phyloP scores from a whole-genome alignment of 2,113 vertebrate genomes.

The Sorex fumeus region DNA sequence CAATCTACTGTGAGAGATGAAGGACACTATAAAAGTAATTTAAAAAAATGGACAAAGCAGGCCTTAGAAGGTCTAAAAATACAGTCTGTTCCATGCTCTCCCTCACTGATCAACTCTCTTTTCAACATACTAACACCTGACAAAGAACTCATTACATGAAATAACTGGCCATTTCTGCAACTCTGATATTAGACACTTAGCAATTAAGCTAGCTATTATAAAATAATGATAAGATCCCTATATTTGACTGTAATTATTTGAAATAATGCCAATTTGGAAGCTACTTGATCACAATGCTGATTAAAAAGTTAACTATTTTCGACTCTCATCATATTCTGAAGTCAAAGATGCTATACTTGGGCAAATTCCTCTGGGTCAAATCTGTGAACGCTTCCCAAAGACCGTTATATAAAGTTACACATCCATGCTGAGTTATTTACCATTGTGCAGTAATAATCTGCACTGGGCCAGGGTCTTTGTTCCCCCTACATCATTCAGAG shows the following conservation, averaged over 20 bases:
- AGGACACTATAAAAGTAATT: constrained; percentile 82
- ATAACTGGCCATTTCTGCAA: constrained; percentile 80
- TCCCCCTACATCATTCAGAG: constrained; percentile 83
- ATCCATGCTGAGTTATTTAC: constrained; percentile 89
- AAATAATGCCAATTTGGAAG: constrained; percentile 91
- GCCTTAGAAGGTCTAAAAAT: constrained; percentile 81
- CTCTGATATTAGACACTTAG: constrained; percentile 90
- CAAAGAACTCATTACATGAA: constrained; percentile 80
- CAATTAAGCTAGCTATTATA: constrained; percentile 87
- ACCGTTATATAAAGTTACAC: constrained; percentile 87
- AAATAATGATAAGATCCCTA: constrained; percentile 87
- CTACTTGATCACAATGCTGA: constrained; percentile 93
- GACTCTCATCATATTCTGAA: constrained; percentile 90
- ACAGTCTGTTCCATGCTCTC: constrained; percentile 76
- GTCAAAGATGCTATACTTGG: constrained; percentile 88
- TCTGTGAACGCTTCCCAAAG: constrained; percentile 85
- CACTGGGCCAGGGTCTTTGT: constrained; percentile 83
- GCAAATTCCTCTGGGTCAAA: constrained; percentile 84
- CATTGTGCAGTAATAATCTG: constrained; percentile 85
- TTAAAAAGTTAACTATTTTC: constrained; percentile 90
- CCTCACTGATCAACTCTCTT: constrained; percentile 33
- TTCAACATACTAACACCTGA: constrained; percentile 74
- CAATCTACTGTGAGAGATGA: constrained; percentile 82
- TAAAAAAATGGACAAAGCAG: constrained; percentile 81
- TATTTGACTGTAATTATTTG: constrained; percentile 86